A percentile compares a stretch with the other conserved stretches of the same genome.
phyloP scores from a whole-genome alignment of 2,797 vertebrate species.

The Dryobates pubescens region DNA sequence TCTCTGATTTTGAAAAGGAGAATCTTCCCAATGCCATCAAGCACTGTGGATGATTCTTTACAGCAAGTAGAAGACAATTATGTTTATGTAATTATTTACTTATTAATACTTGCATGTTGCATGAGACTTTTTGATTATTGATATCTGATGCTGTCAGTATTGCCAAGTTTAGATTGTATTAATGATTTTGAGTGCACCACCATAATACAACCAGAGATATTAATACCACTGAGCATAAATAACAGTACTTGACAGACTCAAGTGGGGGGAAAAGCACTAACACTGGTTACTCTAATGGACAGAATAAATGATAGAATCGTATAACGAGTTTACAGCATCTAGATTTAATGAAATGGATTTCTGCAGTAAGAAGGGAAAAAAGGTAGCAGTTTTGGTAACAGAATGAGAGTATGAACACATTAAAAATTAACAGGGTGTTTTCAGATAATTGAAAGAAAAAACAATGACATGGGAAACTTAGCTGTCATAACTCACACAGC shows the following conservation, averaged over 20 bases:
- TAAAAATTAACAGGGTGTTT: conserved; percentile 65
- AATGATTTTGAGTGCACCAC: conserved; percentile 62
- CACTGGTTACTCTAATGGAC: conserved; percentile 55
- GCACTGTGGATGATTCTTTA: not conserved
- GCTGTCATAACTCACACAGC: not conserved
- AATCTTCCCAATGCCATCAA: conserved; percentile 35
- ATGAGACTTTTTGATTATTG: conserved; percentile 60
- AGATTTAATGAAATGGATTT: conserved; percentile 56
- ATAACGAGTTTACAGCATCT: conserved; percentile 52
- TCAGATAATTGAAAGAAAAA: conserved; percentile 56
- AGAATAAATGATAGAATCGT: conserved; percentile 40
- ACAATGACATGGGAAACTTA: not conserved
- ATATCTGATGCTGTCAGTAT: conserved; percentile 67
- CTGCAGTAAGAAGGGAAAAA: not conserved
- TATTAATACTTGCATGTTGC: conserved; percentile 64
- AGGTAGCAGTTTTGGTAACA: conserved; percentile 29
- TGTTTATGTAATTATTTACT: conserved; percentile 43
- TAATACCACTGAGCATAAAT: conserved; percentile 66
- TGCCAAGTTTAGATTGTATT: conserved; percentile 58
- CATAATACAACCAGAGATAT: conserved; percentile 41
- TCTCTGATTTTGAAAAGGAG: conserved; percentile 34
- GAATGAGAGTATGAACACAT: conserved; percentile 29
- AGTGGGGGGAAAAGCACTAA: conserved; percentile 33
- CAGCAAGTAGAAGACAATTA: conserved; percentile 1
- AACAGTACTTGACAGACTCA: conserved; percentile 67